phyloP scores from a whole-genome alignment of 2,797 vertebrate species.

The Dendrocincla tyrannina region DNA sequence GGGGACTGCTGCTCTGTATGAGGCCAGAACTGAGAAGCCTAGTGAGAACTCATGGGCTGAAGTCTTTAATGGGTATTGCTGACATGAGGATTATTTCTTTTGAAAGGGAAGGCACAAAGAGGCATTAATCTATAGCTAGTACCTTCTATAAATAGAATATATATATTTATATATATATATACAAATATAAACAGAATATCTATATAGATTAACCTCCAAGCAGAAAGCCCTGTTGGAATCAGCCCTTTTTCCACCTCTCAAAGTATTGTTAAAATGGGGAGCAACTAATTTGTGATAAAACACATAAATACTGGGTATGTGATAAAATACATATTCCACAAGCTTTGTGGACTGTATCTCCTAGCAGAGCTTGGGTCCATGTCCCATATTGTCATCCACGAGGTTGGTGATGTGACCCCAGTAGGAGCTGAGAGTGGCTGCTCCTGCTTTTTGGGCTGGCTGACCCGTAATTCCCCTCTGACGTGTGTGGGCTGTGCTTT shows the following conservation, averaged over 20 bases:
- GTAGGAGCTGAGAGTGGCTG: neutral
- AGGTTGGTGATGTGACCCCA: neutral
- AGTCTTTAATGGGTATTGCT: neutral
- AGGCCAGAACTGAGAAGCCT: neutral
- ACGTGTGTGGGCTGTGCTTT: neutral
- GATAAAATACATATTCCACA: neutral
- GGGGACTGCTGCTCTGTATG: neutral
- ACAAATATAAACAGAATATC: neutral
- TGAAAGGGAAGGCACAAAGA: neutral
- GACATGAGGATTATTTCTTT: neutral
- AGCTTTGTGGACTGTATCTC: neutral
- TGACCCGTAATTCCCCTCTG: neutral
- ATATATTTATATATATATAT: neutral
- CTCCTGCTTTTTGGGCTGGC: neutral
- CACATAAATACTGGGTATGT: accelerated
- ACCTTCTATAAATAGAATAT: neutral
- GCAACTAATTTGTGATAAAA: accelerated
- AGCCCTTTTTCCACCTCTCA: neutral
- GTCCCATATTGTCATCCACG: accelerated
- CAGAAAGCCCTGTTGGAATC: neutral
- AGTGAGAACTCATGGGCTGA: neutral
- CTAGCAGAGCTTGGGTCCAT: neutral
- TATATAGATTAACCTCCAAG: accelerated
- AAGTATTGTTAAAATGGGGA: neutral
- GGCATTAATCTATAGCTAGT: neutral